Base-by-base conservation (phyloP, 2,888 invertebrate genomes). In the Eristalis intricaria region DNA sequence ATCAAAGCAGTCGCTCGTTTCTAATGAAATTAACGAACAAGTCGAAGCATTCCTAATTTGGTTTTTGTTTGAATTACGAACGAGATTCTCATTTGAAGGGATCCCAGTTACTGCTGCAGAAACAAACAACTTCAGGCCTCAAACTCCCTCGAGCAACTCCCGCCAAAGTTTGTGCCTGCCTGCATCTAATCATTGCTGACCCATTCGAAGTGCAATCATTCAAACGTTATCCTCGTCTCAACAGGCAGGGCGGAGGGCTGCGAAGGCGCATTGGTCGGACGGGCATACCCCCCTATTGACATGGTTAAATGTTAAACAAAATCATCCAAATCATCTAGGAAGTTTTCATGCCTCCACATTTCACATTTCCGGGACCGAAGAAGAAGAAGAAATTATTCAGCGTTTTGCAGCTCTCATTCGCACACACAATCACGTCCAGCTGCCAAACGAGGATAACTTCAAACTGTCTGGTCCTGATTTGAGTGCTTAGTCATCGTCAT, bases 11-110 rank as follows among this genome's bases (percentile, higher is more conserved):
- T 82, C 63, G 60, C 68, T 74, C 35, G 26, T 15, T 56, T 77
- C 69, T 77, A 82, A 74, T 74, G 73, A 68, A 78, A 84, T 85
- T 65, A 85, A 64, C 69, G 73, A 77, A 69, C 64, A 78, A 77
- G 64, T 77, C 63, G 68, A 40, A 73, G 68, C 56, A 69, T 81
- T 77, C 70, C 10, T 85, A 70, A 76, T 76, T 75, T 70, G 64
- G 40, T 40, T 75, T 76, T 84, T 56, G 50, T 70, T 63, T 38
- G 38, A 69, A 35, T 63, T 56, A 29, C 8, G 19, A 50, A 50
- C 50, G 50, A 19, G 19, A n/a, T 43, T 43, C 50, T 10, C 43
- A 5, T n/a, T 26, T 78, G 43, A 69, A 23, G 50, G 13, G 43
- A 22, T 43, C 15, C 66, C 15, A 50, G 43, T 70, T 58, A 70